A percentile compares a stretch with the other conserved stretches of the same genome.
These are phyloP conservation scores for Sakesphorus luctuosus DNA, from an alignment of 2,113 vertebrate species.

Conservation along the genomic window DNA sequence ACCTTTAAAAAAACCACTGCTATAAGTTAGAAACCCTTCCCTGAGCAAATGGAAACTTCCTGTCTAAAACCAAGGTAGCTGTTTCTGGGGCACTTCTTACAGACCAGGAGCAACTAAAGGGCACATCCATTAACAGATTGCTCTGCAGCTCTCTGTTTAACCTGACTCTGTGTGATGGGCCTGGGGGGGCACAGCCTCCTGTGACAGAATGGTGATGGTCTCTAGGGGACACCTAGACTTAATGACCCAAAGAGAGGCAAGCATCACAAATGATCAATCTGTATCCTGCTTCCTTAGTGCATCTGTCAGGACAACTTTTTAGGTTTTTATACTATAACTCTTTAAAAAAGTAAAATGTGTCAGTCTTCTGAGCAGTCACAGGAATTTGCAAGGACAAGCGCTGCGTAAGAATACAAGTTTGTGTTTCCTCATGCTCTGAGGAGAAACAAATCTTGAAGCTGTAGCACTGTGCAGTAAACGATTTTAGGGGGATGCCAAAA, in stretches of 20 bases:
- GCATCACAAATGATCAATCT: neutral
- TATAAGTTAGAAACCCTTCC: neutral
- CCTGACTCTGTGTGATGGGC: neutral
- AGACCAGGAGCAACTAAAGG: neutral
- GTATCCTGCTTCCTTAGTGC: neutral
- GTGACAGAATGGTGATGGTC: neutral
- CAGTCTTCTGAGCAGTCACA: neutral
- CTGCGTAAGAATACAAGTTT: neutral
- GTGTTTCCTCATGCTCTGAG: neutral
- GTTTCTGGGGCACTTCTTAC: neutral
- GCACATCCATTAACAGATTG: neutral
- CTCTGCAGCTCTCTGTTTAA: neutral
- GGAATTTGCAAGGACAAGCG: neutral
- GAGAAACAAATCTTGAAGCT: neutral
- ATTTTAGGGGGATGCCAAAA: neutral
- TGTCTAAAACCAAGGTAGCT: neutral
- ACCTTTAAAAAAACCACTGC: neutral
- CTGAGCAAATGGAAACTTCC: neutral
- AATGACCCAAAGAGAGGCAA: fast-evolving
- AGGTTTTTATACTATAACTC: neutral
- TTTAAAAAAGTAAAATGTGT: neutral
- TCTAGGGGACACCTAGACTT: neutral
- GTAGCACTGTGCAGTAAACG: neutral
- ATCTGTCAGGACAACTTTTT: neutral
- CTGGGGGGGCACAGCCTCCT: neutral